phyloP scores from a whole-genome alignment of 1,140 invertebrate species.

The Macrosteles quadrilineatus region DNA sequence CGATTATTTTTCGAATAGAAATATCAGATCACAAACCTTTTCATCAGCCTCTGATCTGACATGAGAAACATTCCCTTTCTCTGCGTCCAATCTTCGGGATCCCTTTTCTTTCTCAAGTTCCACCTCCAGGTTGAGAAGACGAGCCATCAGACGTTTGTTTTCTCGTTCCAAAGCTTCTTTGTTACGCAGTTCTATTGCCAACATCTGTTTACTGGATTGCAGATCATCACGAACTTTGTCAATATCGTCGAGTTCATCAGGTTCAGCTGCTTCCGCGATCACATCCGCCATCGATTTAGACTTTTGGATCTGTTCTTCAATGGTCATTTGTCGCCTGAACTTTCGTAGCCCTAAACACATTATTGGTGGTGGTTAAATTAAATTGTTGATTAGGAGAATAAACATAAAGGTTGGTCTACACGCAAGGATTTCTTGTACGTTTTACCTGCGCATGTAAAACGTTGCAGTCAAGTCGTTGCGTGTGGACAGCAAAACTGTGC shows the following conservation, averaged over 20 bases:
- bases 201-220: constrained; percentile 87
- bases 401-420: too few species aligned
- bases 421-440: too few species aligned
- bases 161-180: constrained; percentile 83
- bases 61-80: constrained; percentile 24
- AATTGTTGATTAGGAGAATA: not conserved
- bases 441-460: too few species aligned
- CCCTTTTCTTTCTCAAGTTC: constrained; percentile 64
- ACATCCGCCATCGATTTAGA: constrained; percentile 68
- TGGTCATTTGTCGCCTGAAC: constrained; percentile 83
- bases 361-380: too few species aligned
- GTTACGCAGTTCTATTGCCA: constrained; percentile 81
- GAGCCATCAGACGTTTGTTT: constrained; percentile 77
- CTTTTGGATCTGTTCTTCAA: constrained; percentile 84
- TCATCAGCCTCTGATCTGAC: constrained; percentile 62
- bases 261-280: constrained; percentile 56
- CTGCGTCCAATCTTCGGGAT: constrained; percentile 15
- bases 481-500: too few species aligned
- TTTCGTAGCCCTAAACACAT: constrained; percentile 75
- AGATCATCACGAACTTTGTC: constrained; percentile 85
- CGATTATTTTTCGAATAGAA: too few species aligned
- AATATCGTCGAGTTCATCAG: constrained; percentile 78
- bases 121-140: constrained; percentile 74
- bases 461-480: too few species aligned
- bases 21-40: too few species aligned